Evolutionary conservation across 2,888 invertebrate species (phyloP).

Genomic region (Cosmorhoe ocellata): DNA sequence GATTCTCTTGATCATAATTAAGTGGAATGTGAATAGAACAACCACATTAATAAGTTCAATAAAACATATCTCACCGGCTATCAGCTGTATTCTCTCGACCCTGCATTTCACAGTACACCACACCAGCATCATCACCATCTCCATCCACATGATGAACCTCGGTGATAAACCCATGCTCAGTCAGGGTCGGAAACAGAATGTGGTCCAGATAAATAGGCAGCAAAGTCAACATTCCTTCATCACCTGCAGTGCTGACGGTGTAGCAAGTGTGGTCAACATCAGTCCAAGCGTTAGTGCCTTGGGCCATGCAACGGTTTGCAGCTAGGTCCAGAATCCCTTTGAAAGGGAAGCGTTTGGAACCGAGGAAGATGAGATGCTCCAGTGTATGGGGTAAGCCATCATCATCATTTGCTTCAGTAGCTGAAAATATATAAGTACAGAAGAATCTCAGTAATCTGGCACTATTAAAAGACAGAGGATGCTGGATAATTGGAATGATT

Average conservation of each 20-base stretch:
- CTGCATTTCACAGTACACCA: slow-evolving; percentile 98
- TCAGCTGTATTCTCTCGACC: slow-evolving; percentile 92
- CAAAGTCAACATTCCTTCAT: slow-evolving; percentile 93
- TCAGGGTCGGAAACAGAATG: slow-evolving; percentile 91
- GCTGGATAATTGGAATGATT: too few species aligned
- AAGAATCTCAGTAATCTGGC: too few species aligned
- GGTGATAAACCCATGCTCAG: slow-evolving; percentile 91
- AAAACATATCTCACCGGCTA: slow-evolving; percentile 64
- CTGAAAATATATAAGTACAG: not conserved
- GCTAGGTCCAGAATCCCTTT: slow-evolving; percentile 94
- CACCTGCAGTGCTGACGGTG: slow-evolving; percentile 91
- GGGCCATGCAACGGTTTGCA: slow-evolving; percentile 94
- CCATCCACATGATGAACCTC: slow-evolving; percentile 96
- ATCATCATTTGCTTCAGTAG: slow-evolving; percentile 95
- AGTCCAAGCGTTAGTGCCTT: slow-evolving; percentile 96
- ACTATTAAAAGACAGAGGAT: too few species aligned
- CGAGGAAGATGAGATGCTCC: slow-evolving; percentile 95
- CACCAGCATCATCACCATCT: slow-evolving; percentile 94
- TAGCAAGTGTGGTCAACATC: slow-evolving; percentile 94
- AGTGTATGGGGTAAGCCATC: slow-evolving; percentile 96
- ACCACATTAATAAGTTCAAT: too few species aligned
- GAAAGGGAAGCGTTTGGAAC: slow-evolving; percentile 94
- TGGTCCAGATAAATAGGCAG: slow-evolving; percentile 96
- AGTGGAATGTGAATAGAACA: too few species aligned
- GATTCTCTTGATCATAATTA: too few species aligned